These are phyloP conservation scores for Patella ulyssiponensis DNA, from an alignment of 2,888 invertebrate genomes.

Conservation along the genomic window DNA sequence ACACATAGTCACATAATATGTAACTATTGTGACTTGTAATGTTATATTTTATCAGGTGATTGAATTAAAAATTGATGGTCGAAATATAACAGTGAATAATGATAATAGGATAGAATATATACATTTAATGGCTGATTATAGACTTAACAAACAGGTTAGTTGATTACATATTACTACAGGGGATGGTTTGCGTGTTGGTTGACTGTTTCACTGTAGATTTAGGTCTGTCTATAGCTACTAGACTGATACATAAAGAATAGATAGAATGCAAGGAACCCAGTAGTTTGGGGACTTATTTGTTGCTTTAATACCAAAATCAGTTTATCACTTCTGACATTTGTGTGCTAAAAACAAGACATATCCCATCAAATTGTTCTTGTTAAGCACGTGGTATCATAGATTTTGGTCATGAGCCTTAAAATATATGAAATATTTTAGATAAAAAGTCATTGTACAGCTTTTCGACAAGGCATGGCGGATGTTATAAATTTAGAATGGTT, in stretches of 20 bases:
- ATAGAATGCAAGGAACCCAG: too few species aligned
- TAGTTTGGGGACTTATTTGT: too few species aligned
- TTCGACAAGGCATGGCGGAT: slow-evolving; percentile 90
- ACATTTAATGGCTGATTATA: slow-evolving; percentile 95
- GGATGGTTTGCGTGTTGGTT: too few species aligned
- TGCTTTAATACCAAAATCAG: too few species aligned
- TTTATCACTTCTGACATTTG: too few species aligned
- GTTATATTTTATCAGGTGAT: slow-evolving; percentile 75
- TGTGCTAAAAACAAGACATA: background rate
- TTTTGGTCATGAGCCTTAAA: background rate
- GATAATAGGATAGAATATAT: slow-evolving; percentile 97
- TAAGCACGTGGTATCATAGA: background rate
- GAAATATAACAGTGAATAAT: slow-evolving; percentile 90
- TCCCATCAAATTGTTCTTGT: background rate
- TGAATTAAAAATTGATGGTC: slow-evolving; percentile 91
- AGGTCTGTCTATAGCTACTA: too few species aligned
- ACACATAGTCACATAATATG: too few species aligned
- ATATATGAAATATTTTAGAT: slow-evolving; percentile 64
- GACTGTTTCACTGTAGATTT: too few species aligned
- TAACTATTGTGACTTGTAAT: too few species aligned
- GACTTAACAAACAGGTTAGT: slow-evolving; percentile 85
- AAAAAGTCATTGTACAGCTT: slow-evolving; percentile 87
- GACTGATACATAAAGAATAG: too few species aligned
- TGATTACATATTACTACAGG: background rate
- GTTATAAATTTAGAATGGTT: slow-evolving; percentile 94